Evolutionary conservation across 1,140 invertebrate species (phyloP), one percentile per base, ranked within the genome.

Genomic region (Whitmania pigra): DNA sequence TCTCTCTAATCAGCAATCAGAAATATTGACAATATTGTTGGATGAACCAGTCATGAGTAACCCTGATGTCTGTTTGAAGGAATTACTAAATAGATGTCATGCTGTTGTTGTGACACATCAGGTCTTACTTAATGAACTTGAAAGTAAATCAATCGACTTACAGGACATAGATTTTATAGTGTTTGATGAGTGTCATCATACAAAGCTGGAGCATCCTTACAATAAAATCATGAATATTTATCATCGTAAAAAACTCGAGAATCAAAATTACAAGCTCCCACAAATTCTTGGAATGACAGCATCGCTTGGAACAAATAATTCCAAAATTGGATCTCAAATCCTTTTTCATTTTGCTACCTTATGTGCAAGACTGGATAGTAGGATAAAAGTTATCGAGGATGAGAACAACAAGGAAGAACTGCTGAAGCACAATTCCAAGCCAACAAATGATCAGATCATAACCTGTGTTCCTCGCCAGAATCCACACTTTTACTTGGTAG

Each of bases 61-160:
- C 43, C 43, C 43, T 13, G 43, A 49, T 13, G 1, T 49, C 15
- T 13, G 5, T 5, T 43, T 71, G 20, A 53, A 71, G 43, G 71
- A 71, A 63, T 13, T 71, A 18, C 27, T 71, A 15, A 20, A 54
- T 9, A 17, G 13, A 29, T 54, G 29, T 60, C 75, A 78, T 66
- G 74, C 79, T n/a, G 54, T 80, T 31, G 77, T 78, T 63, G 55
- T 80, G 73, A 80, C 79, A 53, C 77, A 78, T 29, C 77, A 78
- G 73, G 78, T 79, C 18, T 72, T 80, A 29, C 53, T 78, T 18
- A 78, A 80, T 17, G 57, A 18, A 20, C 55, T 71, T 18, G 43
- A 49, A 49, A 49, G 43, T 49, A 13, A 49, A 17, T 11, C 43
- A 49, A 49, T 49, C 9, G 43, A 17, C 15, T 17, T 49, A 17